Evolutionary conservation across 2,113 vertebrate genomes (phyloP), one percentile per base, ranked within the genome.

Genomic region (Cromileptes altivelis): DNA sequence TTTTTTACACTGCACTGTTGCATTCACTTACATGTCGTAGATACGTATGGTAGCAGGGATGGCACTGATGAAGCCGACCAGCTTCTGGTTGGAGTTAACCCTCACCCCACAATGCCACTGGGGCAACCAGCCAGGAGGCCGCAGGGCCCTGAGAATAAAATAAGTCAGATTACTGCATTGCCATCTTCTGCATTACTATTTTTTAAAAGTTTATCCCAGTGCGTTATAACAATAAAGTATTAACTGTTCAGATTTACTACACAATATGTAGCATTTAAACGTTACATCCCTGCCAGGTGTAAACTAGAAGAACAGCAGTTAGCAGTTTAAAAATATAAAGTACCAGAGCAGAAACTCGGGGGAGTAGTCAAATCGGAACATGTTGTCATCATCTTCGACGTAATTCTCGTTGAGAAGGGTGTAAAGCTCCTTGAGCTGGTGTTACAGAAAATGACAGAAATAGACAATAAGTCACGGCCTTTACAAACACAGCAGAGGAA

Each of bases 321-420:
- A 75, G 50, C 9, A 50, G n/a, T 25, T 57, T 0, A n/a, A 42
- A 27, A 19, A 37, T 37, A 60, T 72, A 0, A 93, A 95, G 96
- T 94, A 99, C 98, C 98, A 99, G 77, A 99, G 95, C 75, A 99
- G 96, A 89, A 99, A 99, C 82, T 99, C 98, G 0, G 98, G 98
- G 0, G 98, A 99, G 92, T 99, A 99, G 93, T 99, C 98, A 79
- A 99, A 99, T 4, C 98, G 97, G 94, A 99, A 99, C 98, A 99
- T 99, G 94, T 99, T 99, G 95, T 99, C 98, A 0, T 99, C 98
- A 4, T 99, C 98, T 89, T 99, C 98, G 89, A 99, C 98, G 0
- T 99, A 99, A 91, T 99, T 99, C 94, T 99, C 98, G 0, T 99
- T 99, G 73, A 99, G 96, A 33, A 99, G 96, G 0, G 98, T 99